Conservation (phyloP, 2,797 vertebrate species). For the Loriculus beryllinus region DNA sequence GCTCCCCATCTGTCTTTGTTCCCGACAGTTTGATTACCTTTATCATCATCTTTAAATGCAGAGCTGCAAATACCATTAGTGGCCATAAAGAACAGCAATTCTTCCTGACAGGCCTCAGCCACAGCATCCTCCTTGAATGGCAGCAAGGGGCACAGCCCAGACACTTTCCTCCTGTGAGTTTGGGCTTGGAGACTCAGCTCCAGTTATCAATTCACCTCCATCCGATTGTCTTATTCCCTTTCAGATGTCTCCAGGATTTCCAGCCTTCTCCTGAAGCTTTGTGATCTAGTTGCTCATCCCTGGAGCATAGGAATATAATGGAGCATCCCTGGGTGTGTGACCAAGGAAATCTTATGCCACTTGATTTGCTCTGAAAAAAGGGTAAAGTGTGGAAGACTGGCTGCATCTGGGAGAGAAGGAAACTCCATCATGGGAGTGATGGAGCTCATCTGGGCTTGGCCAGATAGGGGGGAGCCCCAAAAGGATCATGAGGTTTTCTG, state of each 20-base stretch:
- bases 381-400: neutral
- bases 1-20: constrained; percentile 2
- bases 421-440: neutral
- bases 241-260: neutral
- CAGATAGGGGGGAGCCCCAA: neutral
- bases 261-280: neutral
- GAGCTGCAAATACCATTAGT: constrained; percentile 25
- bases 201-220: neutral
- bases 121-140: neutral
- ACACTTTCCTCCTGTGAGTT: neutral
- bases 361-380: neutral
- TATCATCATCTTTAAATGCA: constrained; percentile 33
- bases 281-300: neutral
- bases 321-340: neutral
- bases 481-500: neutral
- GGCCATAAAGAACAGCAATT: neutral
- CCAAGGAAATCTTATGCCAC: neutral
- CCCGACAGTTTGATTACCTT: constrained; percentile 43
- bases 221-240: neutral
- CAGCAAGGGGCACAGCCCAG: neutral
- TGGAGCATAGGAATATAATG: neutral
- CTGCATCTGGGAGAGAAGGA: neutral
- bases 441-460: neutral
- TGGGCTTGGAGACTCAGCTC: neutral
- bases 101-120: neutral